Evolutionary conservation across 2,888 invertebrate species (phyloP), one percentile per base, ranked within the genome.

Genomic region (Ellobium chinense): DNA sequence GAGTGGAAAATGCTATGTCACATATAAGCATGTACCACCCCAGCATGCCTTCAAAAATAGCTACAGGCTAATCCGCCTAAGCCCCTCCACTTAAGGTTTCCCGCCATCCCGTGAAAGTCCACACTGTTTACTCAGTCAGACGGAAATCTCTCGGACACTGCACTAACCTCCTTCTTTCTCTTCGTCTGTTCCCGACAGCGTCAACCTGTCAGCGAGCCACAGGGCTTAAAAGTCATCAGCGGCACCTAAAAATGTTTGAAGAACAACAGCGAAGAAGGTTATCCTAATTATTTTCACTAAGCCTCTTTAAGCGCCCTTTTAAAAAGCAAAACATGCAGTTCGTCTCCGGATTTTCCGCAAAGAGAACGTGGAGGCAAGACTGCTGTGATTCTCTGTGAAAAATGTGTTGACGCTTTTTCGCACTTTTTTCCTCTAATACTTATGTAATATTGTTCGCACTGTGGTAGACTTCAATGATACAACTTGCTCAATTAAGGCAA

Each of bases 161-260:
- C 12, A 18, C 21, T 31, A 18, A 21, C 69, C 39, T 9, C 24
- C 29, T 46, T 68, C 36, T 68, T 29, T 18, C 46, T 46, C 24
- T 65, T 12, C 12, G 1, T 46, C 27, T 34, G 36, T 58, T 58
- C 34, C 58, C 24, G 24, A 21, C 60, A 36, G 18, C 24, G 39
- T 36, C 9, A 29, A 58, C 12, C 60, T 60, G 34, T 12, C 72
- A n/a, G 37, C 56, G 27, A 31, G 36, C 14, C 27, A 60, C 72
- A 24, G 7, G 72, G 58, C 36, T 27, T 60, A 72, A 21, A 14
- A 14, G 7, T 21, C 1, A 21, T 54, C 18, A 29, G 39, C 46
- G 9, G 5, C 58, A n/a, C 37, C 18, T 29, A 70, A 70, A 70
- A 12, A 72, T 72, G 72, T 72, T 72, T 72, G 56, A 72, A 72